A percentile compares a stretch with the other conserved stretches of the same genome.
phyloP scores from a whole-genome alignment of 2,113 vertebrate species.

The Emydura subglobosa region DNA sequence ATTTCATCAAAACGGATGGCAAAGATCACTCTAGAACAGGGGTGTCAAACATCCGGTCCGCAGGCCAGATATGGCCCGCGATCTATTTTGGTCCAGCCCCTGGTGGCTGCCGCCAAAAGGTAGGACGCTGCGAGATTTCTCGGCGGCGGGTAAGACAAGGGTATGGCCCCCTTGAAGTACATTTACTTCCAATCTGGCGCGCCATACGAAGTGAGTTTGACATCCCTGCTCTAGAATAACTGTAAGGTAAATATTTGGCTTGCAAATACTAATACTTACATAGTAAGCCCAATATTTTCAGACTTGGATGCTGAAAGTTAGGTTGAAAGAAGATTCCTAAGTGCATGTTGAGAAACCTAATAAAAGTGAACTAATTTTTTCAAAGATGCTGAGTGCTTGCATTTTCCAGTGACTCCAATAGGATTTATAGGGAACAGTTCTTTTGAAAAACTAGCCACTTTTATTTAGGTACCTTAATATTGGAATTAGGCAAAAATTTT shows the following conservation, averaged over 20 bases:
- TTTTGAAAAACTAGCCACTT: neutral
- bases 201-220: too few species aligned
- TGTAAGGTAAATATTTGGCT: neutral
- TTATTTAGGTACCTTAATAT: neutral
- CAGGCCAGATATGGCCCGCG: too few species aligned
- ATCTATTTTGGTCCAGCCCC: too few species aligned
- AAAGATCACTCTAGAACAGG: neutral
- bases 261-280: neutral
- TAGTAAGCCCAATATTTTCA: neutral
- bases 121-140: too few species aligned
- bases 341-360: neutral
- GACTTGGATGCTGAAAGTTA: neutral
- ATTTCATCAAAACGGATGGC: neutral
- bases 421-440: rapidly evolving
- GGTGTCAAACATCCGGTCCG: too few species aligned
- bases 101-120: too few species aligned
- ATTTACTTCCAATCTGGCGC: too few species aligned
- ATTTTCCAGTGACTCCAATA: neutral
- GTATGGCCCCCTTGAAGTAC: too few species aligned
- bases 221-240: neutral
- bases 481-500: neutral
- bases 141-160: too few species aligned
- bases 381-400: neutral
- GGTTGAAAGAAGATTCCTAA: neutral
- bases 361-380: neutral